These are phyloP conservation scores for Cheilosia pagana DNA, from an alignment of 2,888 invertebrate genomes.

Conservation along the genomic window DNA sequence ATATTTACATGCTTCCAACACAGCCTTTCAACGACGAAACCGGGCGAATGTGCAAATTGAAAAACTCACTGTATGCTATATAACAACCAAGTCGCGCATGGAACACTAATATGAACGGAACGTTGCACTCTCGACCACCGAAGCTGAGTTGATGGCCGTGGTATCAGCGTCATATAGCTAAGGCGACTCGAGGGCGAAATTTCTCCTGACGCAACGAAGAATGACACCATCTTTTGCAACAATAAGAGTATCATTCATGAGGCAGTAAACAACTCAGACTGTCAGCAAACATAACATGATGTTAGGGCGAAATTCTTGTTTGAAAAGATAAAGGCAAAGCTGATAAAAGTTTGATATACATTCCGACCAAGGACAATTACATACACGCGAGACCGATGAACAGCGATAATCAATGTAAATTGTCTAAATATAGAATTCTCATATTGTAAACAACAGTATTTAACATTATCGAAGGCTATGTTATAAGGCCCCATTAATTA, in stretches of 20 bases:
- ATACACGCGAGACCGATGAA: slow-evolving; percentile 28
- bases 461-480: too few relatives aligned
- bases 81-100: slow-evolving; percentile 54
- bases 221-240: slow-evolving; percentile 9
- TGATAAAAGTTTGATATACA: slow-evolving; percentile 17
- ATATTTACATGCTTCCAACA: slow-evolving; percentile 49
- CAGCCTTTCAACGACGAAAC: slow-evolving; percentile 38
- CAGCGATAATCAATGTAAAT: slow-evolving; percentile 25
- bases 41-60: slow-evolving; percentile 23
- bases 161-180: slow-evolving; percentile 11
- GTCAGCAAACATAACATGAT: slow-evolving; percentile 3
- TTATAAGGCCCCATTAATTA: too few relatives aligned
- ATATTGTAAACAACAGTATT: too few relatives aligned
- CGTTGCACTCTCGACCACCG: slow-evolving; percentile 32
- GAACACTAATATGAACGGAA: slow-evolving; percentile 51
- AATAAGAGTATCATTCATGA: slow-evolving; percentile 15
- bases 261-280: slow-evolving; percentile 20
- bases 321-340: slow-evolving; percentile 18
- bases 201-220: slow-evolving; percentile 10
- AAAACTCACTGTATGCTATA: slow-evolving; percentile 55
- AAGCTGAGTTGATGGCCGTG: slow-evolving; percentile 29
- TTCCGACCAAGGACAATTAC: slow-evolving; percentile 19
- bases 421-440: too few relatives aligned
- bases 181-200: slow-evolving; percentile 3
- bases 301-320: slow-evolving; percentile 17